Base-by-base conservation (phyloP, 1,140 invertebrate species). In the Aphaenogaster rudis region DNA sequence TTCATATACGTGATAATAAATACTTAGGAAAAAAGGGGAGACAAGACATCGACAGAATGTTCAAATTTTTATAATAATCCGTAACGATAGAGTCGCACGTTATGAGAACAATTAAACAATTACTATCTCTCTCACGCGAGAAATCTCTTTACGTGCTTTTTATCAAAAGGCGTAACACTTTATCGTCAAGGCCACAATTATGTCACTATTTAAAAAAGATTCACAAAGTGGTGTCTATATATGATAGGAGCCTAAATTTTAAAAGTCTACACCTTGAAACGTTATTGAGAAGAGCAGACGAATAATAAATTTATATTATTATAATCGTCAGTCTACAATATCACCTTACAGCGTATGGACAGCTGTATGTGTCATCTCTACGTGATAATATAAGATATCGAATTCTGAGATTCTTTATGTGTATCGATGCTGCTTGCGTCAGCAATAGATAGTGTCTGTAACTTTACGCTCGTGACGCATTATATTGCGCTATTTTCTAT, bases 1-100 rank as follows among this genome's bases (percentile, higher is more conserved):
- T 79, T 89, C 71, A 59, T 88, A 86, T 54, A 74, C 86, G 50
- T 88, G 63, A 59, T 88, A 87, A 92, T 92, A 88, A 91, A 91
- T 92, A 89, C 76, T 87, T 85, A 86, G 81, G 71, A 81, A 87
- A 71, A 81, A 71, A 78, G 76, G 59, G n/a, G 54, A 69, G 88
- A 86, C 28, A 61, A 76, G 17, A 61, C 66, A 91, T 85, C 59
- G 45, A 82, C 39, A 85, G 42, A 82, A 91, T 78, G 45, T 81
- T 74, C 15, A 77, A 87, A 88, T 89, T 66, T 71, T 72, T 42
- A 52, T 80, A 76, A 66, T 50, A 59, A 63, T 84, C 54, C 88
- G 63, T 57, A 17, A 74, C 63, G 54, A 15, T 48, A 61, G 42
- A 63, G 13, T 64, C 17, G 33, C 67, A 13, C 52, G 9, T 45